phyloP scores from a whole-genome alignment of 2,888 invertebrate species.

The Drosophila cyrtoloma region DNA sequence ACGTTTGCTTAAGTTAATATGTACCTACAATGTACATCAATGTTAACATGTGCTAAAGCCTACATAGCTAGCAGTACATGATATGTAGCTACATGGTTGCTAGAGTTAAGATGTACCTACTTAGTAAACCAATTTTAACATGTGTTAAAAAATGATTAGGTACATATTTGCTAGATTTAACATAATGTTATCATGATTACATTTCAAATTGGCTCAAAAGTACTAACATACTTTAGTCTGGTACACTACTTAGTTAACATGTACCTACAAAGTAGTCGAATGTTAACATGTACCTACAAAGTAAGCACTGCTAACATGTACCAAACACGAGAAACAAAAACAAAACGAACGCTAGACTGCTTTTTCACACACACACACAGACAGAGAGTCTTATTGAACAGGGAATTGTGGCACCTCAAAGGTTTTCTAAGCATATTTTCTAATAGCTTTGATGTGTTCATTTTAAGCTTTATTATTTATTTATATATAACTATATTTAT shows the following conservation, averaged over 20 bases:
- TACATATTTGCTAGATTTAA: neutral
- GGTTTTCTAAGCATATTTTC: slow-evolving; percentile 54
- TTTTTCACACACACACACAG: slow-evolving; percentile 29
- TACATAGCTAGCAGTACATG: neutral
- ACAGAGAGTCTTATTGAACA: slow-evolving; percentile 35
- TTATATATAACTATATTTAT: slow-evolving; percentile 25
- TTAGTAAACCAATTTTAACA: neutral
- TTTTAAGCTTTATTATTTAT: slow-evolving; percentile 40
- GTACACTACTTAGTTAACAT: slow-evolving; percentile 3
- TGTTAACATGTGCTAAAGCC: neutral
- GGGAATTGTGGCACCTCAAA: slow-evolving; percentile 69
- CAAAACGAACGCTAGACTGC: slow-evolving; percentile 57
- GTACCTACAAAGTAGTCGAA: neutral
- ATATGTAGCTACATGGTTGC: neutral
- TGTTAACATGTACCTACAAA: neutral
- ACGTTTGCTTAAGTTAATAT: neutral
- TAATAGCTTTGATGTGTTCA: slow-evolving; percentile 33
- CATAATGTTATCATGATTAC: neutral
- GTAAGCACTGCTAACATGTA: slow-evolving; percentile 12
- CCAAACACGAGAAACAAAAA: slow-evolving; percentile 17
- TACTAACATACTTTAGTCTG: slow-evolving; percentile 48
- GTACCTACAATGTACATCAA: neutral
- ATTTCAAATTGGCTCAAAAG: neutral
- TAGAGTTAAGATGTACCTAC: neutral
- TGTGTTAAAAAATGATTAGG: neutral